Evolutionary conservation across 2,888 invertebrate species (phyloP), one percentile per base, ranked within the genome.

Genomic region (Sycophila texana): DNA sequence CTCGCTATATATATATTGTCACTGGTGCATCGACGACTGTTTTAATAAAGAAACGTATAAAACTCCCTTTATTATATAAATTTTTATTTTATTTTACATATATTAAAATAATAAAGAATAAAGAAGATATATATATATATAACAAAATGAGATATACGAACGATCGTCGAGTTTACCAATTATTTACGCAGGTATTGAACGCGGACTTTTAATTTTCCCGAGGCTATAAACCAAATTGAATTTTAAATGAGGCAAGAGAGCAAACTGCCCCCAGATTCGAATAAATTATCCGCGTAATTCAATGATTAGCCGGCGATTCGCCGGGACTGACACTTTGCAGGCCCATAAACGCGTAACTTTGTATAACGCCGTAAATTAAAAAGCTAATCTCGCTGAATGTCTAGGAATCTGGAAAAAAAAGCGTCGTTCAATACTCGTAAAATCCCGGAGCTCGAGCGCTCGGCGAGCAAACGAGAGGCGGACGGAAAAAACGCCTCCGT

Each of bases 291-390:
- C 39, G 10, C 39, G 39, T 39, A 39, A 39, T 39, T 39, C 39
- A 39, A 39, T 39, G 39, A 39, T 39, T 39, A 39, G 39, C 39
- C 39, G 39, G 39, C 39, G 39, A 39, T 39, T 39, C 10, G 39
- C 39, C 39, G 39, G 26, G 22, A 14, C 39, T 26, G 61, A 58
- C 26, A 61, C 13, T 61, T n/a, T 30, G 66, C 14, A 5, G 18
- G 49, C 14, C 67, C n/a, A 26, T 67, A 67, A 67, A 67, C 13
- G 39, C 18, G 30, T 16, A 70, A 70, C 39, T 57, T 20, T 55
- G 55, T 39, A 39, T 47, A 20, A n/a, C 60, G 26, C 26, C 26
- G 22, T 72, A 72, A 72, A 72, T 72, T 72, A 72, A 72, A 51
- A 49, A 61, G 16, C 61, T 26, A 51, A 72, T 72, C 61, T 26